Conservation (phyloP, 2,888 invertebrate species). For the Amiota communis region DNA sequence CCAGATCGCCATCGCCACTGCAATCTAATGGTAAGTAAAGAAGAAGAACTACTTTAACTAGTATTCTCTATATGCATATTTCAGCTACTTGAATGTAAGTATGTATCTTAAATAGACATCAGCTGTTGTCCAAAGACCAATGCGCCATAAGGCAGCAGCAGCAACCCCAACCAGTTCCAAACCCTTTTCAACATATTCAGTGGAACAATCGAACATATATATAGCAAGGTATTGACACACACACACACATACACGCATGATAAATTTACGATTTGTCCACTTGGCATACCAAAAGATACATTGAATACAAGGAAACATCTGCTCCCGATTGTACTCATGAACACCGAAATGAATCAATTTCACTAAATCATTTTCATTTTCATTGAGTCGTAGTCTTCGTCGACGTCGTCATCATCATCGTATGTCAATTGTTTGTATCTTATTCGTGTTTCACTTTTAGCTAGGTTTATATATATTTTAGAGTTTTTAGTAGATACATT, state of each 20-base stretch:
- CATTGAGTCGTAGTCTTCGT: slow-evolving; percentile 32
- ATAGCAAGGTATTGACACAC: neutral
- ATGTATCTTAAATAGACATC: slow-evolving; percentile 44
- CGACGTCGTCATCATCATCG: neutral
- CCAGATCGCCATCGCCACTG: slow-evolving; percentile 86
- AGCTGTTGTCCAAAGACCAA: slow-evolving; percentile 58
- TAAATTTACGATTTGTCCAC: slow-evolving; percentile 70
- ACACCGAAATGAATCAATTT: slow-evolving; percentile 65
- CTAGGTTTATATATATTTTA: neutral
- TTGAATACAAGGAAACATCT: slow-evolving; percentile 55
- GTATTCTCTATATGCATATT: slow-evolving; percentile 19
- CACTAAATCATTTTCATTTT: slow-evolving; percentile 56
- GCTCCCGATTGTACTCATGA: slow-evolving; percentile 43
- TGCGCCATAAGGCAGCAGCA: slow-evolving; percentile 23
- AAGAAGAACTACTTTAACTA: neutral
- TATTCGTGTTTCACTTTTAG: slow-evolving; percentile 16
- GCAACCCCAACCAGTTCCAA: neutral
- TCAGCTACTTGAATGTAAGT: slow-evolving; percentile 20
- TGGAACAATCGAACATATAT: slow-evolving; percentile 3
- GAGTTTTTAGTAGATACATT: slow-evolving; percentile 1
- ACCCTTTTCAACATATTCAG: slow-evolving; percentile 20
- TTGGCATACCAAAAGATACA: slow-evolving; percentile 33
- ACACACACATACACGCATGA: slow-evolving; percentile 40
- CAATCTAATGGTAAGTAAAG: slow-evolving; percentile 82
- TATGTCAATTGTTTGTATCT: neutral